Evolutionary conservation across 2,888 invertebrate species (phyloP).

Genomic region (Lasiommata megera): DNA sequence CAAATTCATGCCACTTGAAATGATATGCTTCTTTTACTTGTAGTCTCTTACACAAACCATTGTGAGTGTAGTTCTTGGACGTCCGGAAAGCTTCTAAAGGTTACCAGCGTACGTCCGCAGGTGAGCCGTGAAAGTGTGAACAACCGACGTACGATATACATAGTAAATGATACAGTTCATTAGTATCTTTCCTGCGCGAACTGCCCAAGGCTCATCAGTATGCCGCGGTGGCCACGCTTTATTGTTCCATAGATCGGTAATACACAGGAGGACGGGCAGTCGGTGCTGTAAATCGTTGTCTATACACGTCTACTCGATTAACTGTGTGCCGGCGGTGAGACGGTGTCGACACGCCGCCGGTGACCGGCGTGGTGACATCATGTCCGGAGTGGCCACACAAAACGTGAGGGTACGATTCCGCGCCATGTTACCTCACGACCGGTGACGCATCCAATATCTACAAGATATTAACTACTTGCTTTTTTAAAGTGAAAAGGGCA

Average conservation of each 20-base stretch:
- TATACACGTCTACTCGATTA: constrained; percentile 77
- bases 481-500: too few species aligned
- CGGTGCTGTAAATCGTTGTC: constrained; percentile 79
- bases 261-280: constrained; percentile 79
- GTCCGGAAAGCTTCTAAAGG: too few species aligned
- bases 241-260: constrained; percentile 80
- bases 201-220: constrained; percentile 28
- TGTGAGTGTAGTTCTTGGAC: too few species aligned
- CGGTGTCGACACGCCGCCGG: constrained; percentile 67
- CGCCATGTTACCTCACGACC: constrained; percentile 52
- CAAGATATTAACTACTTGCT: too few species aligned
- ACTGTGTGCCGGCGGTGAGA: constrained; percentile 63
- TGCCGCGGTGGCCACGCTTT: constrained; percentile 69
- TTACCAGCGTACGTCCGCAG: too few species aligned
- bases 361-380: constrained; percentile 68
- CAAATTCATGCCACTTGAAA: too few species aligned
- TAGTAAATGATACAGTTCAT: background rate
- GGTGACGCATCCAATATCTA: constrained; percentile 54
- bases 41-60: too few species aligned
- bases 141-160: too few species aligned
- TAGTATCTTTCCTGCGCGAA: background rate
- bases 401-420: constrained; percentile 58
- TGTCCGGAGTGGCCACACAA: constrained; percentile 75
- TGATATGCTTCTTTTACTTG: too few species aligned
- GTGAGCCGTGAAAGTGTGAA: too few species aligned